Conservation (phyloP, 2,797 vertebrate species). For the Oryzias dopingdopingensis region DNA sequence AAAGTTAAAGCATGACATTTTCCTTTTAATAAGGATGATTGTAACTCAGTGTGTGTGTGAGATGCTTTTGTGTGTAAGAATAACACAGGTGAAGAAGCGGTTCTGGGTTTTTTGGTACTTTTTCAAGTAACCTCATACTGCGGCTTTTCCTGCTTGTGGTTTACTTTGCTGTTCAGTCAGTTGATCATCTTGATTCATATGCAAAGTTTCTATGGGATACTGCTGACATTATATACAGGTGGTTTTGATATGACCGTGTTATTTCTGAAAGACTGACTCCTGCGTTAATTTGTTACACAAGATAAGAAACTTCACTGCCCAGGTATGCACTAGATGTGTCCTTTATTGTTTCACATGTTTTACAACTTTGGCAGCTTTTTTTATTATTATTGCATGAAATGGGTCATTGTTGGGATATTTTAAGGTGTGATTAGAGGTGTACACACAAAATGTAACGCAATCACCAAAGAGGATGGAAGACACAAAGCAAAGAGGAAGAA, state of each 20-base stretch:
- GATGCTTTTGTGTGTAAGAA: conserved; percentile 3
- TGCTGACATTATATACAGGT: conserved; percentile 10
- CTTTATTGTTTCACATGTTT: too few relatives aligned
- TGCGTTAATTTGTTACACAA: conserved; percentile 41
- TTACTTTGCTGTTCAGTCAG: conserved; percentile 43
- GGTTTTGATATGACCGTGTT: conserved; percentile 11
- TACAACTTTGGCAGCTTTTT: too few relatives aligned
- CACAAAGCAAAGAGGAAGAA: too few relatives aligned
- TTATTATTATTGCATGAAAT: too few relatives aligned
- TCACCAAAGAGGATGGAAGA: too few relatives aligned
- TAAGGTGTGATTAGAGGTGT: too few relatives aligned
- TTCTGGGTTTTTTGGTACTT: conserved; percentile 56
- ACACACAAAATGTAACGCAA: too few relatives aligned
- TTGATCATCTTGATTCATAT: conserved; percentile 39
- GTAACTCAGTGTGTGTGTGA: conserved; percentile 6
- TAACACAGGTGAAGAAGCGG: conserved; percentile 28
- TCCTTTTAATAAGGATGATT: conserved; percentile 39
- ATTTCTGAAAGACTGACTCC: conserved; percentile 23
- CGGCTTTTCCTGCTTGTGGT: conserved; percentile 19
- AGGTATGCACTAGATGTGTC: too few relatives aligned
- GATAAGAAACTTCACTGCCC: conserved; percentile 36
- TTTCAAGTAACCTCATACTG: conserved; percentile 52
- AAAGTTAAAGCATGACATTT: conserved; percentile 26
- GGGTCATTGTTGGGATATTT: too few relatives aligned
- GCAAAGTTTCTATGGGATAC: conserved; percentile 15